Conservation (phyloP, 2,797 vertebrate species). For the Tiaroga cobitis region DNA sequence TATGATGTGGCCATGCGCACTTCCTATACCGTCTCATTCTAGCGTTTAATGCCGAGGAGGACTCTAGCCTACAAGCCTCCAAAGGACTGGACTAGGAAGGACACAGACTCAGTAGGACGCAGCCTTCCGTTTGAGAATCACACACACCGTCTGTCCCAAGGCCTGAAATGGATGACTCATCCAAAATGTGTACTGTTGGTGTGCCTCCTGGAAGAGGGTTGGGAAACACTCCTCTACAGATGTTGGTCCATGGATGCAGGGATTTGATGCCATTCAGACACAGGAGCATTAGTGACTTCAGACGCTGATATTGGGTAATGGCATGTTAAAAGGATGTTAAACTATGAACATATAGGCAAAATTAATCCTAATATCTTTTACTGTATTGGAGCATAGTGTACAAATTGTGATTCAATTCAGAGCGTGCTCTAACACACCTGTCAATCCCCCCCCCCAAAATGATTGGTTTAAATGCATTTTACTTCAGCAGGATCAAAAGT, state of each 20-base stretch:
- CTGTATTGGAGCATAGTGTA: not conserved
- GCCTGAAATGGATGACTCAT: too few species aligned
- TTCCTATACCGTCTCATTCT: too few species aligned
- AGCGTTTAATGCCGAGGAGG: too few species aligned
- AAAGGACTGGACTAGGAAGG: too few species aligned
- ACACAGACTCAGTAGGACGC: too few species aligned
- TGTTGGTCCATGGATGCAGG: not conserved
- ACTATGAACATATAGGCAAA: not conserved
- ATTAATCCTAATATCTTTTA: not conserved
- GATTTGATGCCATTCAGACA: not conserved
- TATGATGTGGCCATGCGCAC: too few species aligned
- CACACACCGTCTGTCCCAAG: too few species aligned
- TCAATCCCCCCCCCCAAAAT: not conserved
- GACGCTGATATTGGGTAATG: not conserved
- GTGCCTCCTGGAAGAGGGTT: not conserved
- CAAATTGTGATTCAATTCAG: not conserved
- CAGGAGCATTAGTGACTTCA: not conserved
- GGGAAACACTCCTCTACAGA: not conserved
- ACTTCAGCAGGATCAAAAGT: not conserved
- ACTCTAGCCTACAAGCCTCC: too few species aligned
- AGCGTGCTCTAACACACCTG: not conserved
- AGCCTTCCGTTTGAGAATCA: too few species aligned
- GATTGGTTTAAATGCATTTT: not conserved
- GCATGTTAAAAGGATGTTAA: not conserved
- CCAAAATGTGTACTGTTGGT: not conserved